Evolutionary conservation across 30 jellyfish, hydroid and myxozoan genomes (phyloP), one percentile per base, ranked within the genome.

Genomic region (Hydractinia echinata): DNA sequence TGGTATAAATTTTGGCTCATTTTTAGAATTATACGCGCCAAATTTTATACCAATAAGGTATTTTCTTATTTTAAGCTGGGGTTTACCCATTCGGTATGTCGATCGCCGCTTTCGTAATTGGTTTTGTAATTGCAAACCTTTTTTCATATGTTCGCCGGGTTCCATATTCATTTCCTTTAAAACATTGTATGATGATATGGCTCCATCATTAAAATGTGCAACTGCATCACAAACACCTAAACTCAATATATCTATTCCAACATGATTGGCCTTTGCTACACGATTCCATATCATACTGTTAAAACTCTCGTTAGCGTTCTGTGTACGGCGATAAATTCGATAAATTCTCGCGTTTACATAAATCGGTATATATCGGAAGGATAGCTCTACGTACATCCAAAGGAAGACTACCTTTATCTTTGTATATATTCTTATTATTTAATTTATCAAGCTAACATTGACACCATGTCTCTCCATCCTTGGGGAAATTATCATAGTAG

Each of bases 371-470:
- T 8, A 81, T 55, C 70, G 89, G 84, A 53, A 67, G 53, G 1
- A 81, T 50, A 44, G 18, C 77, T 10, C 20, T 60, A 70, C 10
- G 19, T 13, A 81, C 72, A 8, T 73, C 89, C 68, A 51, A 18
- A 21, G 83, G 89, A 6, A 67, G 73, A 13, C 10, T 39, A 6
- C 18, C 55, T 39, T 14, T 70, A 49, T 5, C 53, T 71, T 68
- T 69, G 53, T 73, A 50, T 13, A 14, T 55, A 15, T 64, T 69
- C 56, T 8, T 69, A 21, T 68, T 78, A 54, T 81, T 67, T 14
- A 78, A 77, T 64, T 62, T 48, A 58, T 81, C 82, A 52, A 16
- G 15, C 55, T 81, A n/a, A n/a, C n/a, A n/a, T n/a, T n/a, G n/a
- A n/a, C n/a, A n/a, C n/a, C n/a, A n/a, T 48, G 53, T 44, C 30